Evolutionary conservation across 2,113 vertebrate genomes (phyloP).

Genomic region (Romanogobio albipinnatus): DNA sequence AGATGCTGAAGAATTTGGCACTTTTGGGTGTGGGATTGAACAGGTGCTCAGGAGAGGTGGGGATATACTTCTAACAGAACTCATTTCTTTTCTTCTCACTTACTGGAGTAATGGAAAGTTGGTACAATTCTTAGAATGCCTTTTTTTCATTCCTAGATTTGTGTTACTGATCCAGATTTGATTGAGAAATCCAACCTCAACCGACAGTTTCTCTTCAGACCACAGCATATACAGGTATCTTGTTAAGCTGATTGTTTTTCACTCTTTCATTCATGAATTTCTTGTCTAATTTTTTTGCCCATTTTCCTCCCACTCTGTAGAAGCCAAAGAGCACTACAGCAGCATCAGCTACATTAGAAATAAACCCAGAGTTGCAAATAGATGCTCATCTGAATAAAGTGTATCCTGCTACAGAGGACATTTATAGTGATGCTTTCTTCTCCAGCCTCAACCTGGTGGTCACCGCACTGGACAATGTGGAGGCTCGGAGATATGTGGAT

Average conservation of each 20-base stretch:
- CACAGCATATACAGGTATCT: conserved; percentile 93
- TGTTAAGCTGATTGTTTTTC: background rate
- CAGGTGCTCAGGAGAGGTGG: conserved; percentile 76
- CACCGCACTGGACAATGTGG: conserved; percentile 96
- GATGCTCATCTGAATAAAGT: conserved; percentile 94
- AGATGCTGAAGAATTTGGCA: conserved; percentile 99
- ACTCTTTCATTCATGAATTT: background rate
- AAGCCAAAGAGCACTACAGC: conserved; percentile 96
- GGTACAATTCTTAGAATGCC: background rate
- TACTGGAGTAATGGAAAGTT: background rate
- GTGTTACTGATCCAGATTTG: conserved; percentile 95
- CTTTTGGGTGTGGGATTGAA: conserved; percentile 89
- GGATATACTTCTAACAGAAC: background rate
- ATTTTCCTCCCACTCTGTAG: conserved; percentile 63
- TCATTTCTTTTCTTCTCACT: background rate
- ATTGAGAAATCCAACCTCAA: conserved; percentile 99
- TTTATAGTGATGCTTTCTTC: conserved; percentile 91
- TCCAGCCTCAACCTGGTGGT: conserved; percentile 85
- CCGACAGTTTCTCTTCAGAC: conserved; percentile 96
- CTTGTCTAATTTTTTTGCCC: background rate
- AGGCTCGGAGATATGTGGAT: conserved; percentile 97
- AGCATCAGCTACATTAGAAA: conserved; percentile 85
- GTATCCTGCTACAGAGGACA: conserved; percentile 90
- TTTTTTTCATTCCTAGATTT: conserved; percentile 76
- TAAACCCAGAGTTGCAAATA: conserved; percentile 91